phyloP scores from a whole-genome alignment of 2,113 vertebrate genomes.

The Hoplias malabaricus region DNA sequence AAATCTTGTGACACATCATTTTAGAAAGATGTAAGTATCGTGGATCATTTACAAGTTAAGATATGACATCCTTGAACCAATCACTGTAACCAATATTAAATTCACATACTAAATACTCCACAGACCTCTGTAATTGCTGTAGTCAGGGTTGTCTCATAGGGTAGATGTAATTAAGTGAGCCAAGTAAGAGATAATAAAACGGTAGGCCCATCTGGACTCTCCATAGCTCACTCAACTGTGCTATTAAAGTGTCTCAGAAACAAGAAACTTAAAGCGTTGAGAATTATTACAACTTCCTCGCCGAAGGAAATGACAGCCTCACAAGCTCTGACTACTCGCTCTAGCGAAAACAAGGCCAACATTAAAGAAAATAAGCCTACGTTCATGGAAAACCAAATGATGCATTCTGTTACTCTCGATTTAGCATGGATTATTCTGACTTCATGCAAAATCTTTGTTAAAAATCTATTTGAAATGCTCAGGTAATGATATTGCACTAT shows the following conservation, averaged over 20 bases:
- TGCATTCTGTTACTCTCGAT: constrained; percentile 1
- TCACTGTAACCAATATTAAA: constrained; percentile 38
- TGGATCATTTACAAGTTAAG: constrained; percentile 25
- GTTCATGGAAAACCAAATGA: constrained; percentile 20
- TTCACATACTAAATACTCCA: constrained; percentile 51
- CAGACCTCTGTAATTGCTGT: constrained; percentile 39
- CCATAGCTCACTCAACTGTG: constrained; percentile 50
- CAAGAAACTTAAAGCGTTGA: constrained; percentile 51
- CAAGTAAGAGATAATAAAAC: constrained; percentile 57
- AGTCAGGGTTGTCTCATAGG: constrained; percentile 37
- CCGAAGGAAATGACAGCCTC: constrained; percentile 47
- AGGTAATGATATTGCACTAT: neutral
- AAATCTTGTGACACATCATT: constrained; percentile 1
- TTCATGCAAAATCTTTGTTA: neutral
- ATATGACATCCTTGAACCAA: constrained; percentile 45
- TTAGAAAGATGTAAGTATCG: constrained; percentile 30
- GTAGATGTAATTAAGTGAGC: constrained; percentile 54
- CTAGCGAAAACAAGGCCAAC: constrained; percentile 21
- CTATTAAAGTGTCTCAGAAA: constrained; percentile 51
- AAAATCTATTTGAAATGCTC: neutral
- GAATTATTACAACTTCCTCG: constrained; percentile 45
- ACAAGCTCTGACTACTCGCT: constrained; percentile 25
- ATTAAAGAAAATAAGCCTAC: constrained; percentile 1
- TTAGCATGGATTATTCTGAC: neutral
- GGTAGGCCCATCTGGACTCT: constrained; percentile 51